Evolutionary conservation across 2,888 invertebrate genomes (phyloP).

Genomic region (Drosophila eohydei): DNA sequence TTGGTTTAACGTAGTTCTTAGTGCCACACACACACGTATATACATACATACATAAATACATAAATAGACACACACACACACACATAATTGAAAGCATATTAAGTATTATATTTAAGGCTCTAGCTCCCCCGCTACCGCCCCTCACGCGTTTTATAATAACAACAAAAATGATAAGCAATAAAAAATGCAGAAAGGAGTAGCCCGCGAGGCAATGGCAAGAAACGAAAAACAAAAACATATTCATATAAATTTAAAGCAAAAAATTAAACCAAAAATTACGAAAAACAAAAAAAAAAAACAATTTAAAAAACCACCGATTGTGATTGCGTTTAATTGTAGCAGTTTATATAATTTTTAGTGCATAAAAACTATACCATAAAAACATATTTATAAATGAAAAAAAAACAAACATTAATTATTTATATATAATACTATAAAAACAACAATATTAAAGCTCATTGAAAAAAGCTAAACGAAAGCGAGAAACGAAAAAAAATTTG

Average conservation of each 20-base stretch:
- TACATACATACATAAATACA: slow-evolving; percentile 27
- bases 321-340: slow-evolving; percentile 84
- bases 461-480: slow-evolving; percentile 35
- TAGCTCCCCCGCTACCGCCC: slow-evolving; percentile 16
- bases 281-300: slow-evolving; percentile 63
- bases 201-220: slow-evolving; percentile 42
- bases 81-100: slow-evolving; percentile 56
- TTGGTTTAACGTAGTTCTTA: slow-evolving; percentile 56
- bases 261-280: slow-evolving; percentile 62
- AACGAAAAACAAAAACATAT: slow-evolving; percentile 29
- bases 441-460: slow-evolving; percentile 38
- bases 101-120: slow-evolving; percentile 76
- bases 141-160: slow-evolving; percentile 56
- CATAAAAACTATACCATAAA: slow-evolving; percentile 58
- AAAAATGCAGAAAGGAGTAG: slow-evolving; percentile 44
- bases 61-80: slow-evolving; percentile 26
- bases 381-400: slow-evolving; percentile 44
- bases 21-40: slow-evolving; percentile 41
- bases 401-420: slow-evolving; percentile 27
- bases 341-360: slow-evolving; percentile 80
- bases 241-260: slow-evolving; percentile 29
- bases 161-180: slow-evolving; percentile 64
- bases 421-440: slow-evolving; percentile 25
- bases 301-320: slow-evolving; percentile 85
- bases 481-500: slow-evolving; percentile 44